A percentile compares a stretch with the other conserved stretches of the same genome.
These are phyloP conservation scores for Entomobrya proxima DNA, from an alignment of 2,888 invertebrate species.

Conservation along the genomic window DNA sequence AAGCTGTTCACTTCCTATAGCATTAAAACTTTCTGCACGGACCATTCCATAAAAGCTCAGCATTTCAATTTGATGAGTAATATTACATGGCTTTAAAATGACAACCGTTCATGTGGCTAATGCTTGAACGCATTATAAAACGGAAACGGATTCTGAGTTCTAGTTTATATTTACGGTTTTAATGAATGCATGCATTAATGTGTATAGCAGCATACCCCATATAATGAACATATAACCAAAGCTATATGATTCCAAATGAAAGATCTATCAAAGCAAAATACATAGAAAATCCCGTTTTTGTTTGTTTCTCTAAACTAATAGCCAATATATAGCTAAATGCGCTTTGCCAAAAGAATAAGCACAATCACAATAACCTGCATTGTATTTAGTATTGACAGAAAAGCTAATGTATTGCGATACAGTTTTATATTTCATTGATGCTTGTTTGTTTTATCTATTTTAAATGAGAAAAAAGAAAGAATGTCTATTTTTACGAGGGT, in stretches of 20 bases:
- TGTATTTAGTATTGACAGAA: too few species aligned
- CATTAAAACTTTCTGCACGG: not conserved
- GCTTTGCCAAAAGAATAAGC: too few species aligned
- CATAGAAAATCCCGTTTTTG: too few species aligned
- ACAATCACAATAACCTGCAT: too few species aligned
- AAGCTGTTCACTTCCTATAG: slow-evolving; percentile 7
- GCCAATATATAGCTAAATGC: too few species aligned
- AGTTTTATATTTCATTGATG: too few species aligned
- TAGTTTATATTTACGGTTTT: not conserved
- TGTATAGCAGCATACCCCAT: too few species aligned
- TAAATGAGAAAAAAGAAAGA: not conserved
- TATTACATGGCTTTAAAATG: slow-evolving; percentile 2
- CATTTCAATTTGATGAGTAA: slow-evolving; percentile 27
- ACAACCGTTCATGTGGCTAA: slow-evolving; percentile 15
- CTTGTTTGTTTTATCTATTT: not conserved
- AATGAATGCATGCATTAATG: not conserved
- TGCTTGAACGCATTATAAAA: not conserved
- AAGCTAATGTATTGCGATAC: not conserved
- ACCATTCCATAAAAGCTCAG: slow-evolving; percentile 19
- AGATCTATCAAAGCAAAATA: not conserved
- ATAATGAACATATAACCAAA: not conserved
- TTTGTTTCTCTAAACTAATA: too few species aligned
- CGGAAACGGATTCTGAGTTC: not conserved
- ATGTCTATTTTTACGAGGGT: not conserved
- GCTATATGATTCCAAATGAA: not conserved